phyloP scores from a whole-genome alignment of 2,113 vertebrate genomes.

The Hemiprocne comata region DNA sequence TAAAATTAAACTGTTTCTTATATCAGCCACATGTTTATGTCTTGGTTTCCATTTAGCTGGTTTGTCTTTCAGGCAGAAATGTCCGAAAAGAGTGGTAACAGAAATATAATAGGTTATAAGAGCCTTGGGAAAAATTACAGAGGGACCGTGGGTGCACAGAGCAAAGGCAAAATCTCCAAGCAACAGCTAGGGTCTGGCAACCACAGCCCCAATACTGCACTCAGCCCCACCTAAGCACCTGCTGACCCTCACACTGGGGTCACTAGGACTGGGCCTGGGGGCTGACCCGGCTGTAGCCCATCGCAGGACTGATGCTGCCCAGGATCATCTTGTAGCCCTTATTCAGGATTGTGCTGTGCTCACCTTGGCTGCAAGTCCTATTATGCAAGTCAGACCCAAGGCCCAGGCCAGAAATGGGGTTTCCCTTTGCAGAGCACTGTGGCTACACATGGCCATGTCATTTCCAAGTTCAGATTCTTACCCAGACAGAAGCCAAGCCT shows the following conservation, averaged over 20 bases:
- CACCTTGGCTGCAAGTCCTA: not conserved
- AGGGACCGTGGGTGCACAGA: not conserved
- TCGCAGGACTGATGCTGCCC: accelerated
- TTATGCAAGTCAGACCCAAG: not conserved
- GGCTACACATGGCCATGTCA: accelerated
- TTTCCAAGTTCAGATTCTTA: not conserved
- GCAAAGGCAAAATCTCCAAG: not conserved
- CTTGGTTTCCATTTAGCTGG: not conserved
- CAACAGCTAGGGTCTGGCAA: not conserved
- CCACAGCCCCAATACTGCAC: accelerated
- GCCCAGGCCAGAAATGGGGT: not conserved
- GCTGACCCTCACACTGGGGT: not conserved
- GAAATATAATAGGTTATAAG: not conserved
- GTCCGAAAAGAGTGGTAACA: not conserved
- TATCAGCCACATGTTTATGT: not conserved
- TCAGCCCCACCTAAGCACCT: not conserved
- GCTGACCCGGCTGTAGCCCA: not conserved
- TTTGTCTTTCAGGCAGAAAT: not conserved
- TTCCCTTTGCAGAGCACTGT: not conserved
- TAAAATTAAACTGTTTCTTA: conserved; percentile 6
- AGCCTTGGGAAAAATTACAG: not conserved
- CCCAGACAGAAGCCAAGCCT: not conserved
- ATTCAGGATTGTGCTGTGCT: accelerated
- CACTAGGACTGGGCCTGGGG: accelerated
- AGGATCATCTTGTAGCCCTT: not conserved